phyloP scores from a whole-genome alignment of 2,888 invertebrate genomes.

The Pheosia tremula region DNA sequence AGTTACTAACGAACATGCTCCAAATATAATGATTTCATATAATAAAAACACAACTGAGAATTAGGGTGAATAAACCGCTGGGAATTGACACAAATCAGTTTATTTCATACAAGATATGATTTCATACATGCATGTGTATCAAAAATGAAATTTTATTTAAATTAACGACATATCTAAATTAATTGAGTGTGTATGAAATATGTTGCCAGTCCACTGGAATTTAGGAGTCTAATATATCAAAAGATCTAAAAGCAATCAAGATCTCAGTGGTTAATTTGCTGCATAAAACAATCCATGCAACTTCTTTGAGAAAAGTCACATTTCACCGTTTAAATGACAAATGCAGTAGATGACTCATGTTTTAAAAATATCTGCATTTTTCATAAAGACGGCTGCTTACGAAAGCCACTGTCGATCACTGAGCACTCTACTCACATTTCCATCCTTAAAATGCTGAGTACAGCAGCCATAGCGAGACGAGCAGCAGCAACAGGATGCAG shows the following conservation, averaged over 20 bases:
- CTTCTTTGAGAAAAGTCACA: not conserved
- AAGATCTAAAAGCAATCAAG: not conserved
- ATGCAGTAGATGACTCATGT: not conserved
- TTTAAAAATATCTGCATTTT: not conserved
- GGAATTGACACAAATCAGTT: not conserved
- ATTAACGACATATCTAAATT: conserved; percentile 7
- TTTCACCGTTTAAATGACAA: not conserved
- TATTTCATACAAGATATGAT: not conserved
- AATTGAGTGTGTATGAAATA: conserved; percentile 13
- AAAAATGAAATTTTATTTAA: conserved; percentile 1
- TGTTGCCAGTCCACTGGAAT: conserved; percentile 15
- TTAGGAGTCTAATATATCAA: conserved; percentile 7
- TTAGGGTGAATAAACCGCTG: not conserved
- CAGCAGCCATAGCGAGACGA: conserved; percentile 86
- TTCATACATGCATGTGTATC: not conserved
- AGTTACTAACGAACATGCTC: conserved; percentile 1
- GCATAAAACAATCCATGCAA: not conserved
- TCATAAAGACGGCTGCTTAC: not conserved
- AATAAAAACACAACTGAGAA: not conserved
- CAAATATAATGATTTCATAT: not conserved
- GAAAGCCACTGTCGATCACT: not conserved
- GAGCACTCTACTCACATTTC: conserved; percentile 47
- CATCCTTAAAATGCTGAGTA: conserved; percentile 84
- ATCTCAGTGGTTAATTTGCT: not conserved
- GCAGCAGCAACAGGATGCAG: conserved; percentile 85